A percentile compares a stretch with the other conserved stretches of the same genome.
These are phyloP conservation scores for Etheostoma nigrum DNA, from an alignment of 2,797 vertebrate genomes.

Conservation along the genomic window DNA sequence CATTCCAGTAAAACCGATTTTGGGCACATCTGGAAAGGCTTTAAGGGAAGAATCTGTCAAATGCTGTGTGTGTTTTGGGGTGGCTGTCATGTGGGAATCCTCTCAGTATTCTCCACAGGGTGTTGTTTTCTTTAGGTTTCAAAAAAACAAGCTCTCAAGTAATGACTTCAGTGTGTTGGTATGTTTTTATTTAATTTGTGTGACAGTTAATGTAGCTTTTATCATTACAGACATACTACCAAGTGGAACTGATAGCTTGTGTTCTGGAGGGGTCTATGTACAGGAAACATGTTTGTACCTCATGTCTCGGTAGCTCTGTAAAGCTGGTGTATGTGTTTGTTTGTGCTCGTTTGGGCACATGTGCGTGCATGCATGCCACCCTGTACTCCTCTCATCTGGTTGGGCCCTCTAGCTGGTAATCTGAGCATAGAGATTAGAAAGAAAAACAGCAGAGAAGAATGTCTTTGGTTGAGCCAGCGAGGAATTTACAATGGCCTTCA, in stretches of 20 bases:
- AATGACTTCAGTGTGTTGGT: constrained; percentile 81
- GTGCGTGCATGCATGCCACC: constrained; percentile 69
- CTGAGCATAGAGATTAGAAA: constrained; percentile 84
- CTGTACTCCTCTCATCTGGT: constrained; percentile 72
- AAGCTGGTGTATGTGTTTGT: constrained; percentile 8
- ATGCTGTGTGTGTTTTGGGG: constrained; percentile 41
- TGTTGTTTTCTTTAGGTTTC: constrained; percentile 76
- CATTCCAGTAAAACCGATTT: constrained; percentile 55
- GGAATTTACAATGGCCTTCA: constrained; percentile 85
- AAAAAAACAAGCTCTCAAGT: constrained; percentile 69
- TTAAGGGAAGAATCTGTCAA: constrained; percentile 58
- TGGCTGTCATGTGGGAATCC: constrained; percentile 80
- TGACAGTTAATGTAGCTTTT: constrained; percentile 5
- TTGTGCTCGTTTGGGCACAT: constrained; percentile 65
- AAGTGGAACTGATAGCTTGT: neutral
- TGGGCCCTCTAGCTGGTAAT: constrained; percentile 84
- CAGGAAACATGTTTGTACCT: neutral
- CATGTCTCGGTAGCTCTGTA: constrained; percentile 4
- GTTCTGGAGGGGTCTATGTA: too few species aligned
- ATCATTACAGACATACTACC: neutral
- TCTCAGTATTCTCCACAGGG: constrained; percentile 75
- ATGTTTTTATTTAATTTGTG: constrained; percentile 46
- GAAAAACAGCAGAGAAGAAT: constrained; percentile 83
- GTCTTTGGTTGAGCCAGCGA: constrained; percentile 81
- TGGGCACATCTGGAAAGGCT: constrained; percentile 83